phyloP scores from a whole-genome alignment of 2,888 invertebrate genomes.

The Rutpela maculata region DNA sequence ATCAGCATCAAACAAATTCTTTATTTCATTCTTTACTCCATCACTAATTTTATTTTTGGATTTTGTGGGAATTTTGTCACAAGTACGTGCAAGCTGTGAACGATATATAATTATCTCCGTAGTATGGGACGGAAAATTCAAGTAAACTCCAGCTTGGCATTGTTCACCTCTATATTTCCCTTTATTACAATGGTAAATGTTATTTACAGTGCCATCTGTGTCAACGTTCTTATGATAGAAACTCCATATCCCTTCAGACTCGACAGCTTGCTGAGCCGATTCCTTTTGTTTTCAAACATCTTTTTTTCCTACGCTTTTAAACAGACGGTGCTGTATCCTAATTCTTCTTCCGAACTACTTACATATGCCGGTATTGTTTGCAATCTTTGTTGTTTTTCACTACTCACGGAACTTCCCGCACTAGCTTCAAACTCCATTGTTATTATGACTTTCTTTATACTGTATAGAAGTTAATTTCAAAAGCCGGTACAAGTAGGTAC shows the following conservation, averaged over 20 bases:
- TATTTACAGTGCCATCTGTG: neutral
- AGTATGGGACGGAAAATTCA: neutral
- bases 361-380: neutral
- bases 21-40: neutral
- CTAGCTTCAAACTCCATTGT: neutral
- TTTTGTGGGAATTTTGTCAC: constrained; percentile 3
- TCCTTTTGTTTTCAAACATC: neutral
- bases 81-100: neutral
- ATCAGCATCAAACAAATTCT: too few species aligned
- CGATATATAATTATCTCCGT: neutral
- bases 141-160: neutral
- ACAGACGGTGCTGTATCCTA: neutral
- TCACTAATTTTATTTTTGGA: neutral
- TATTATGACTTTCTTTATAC: neutral
- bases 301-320: neutral
- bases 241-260: neutral
- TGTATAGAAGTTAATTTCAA: too few species aligned
- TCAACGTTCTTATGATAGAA: neutral
- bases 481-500: too few species aligned
- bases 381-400: neutral
- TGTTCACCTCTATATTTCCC: neutral
- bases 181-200: neutral
- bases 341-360: too few species aligned
- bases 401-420: neutral
- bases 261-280: neutral